phyloP scores from a whole-genome alignment of 64 coral and sea anemone genomes.

The Pocillopora damicornis region DNA sequence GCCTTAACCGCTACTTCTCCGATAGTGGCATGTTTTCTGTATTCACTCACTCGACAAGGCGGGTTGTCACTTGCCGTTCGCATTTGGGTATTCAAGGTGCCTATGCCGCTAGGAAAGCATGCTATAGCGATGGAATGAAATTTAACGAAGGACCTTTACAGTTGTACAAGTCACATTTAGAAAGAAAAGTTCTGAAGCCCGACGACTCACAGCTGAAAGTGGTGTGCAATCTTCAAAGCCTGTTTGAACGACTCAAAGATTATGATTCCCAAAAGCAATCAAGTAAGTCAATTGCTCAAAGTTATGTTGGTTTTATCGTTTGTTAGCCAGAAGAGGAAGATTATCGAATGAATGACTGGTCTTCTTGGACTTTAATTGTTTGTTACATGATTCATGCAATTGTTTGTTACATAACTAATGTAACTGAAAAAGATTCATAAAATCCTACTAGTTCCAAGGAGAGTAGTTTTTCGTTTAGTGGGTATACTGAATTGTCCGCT shows the following conservation, averaged over 20 bases:
- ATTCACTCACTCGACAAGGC: not conserved
- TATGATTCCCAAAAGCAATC: constrained; percentile 13
- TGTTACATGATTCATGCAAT: no score
- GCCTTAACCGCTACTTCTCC: no score
- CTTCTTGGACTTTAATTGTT: no score
- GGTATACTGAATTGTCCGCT: no score
- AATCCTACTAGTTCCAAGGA: no score
- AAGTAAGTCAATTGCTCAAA: not conserved
- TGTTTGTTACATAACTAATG: no score
- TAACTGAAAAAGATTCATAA: no score
- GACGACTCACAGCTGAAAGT: constrained; percentile 44
- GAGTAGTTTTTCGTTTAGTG: no score
- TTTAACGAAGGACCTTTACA: constrained; percentile 41
- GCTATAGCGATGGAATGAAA: not conserved
- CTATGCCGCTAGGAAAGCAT: not conserved
- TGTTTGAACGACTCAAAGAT: constrained; percentile 47
- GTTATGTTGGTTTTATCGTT: not conserved
- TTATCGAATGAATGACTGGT: not conserved
- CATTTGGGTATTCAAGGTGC: not conserved
- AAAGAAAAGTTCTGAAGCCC: constrained; percentile 38
- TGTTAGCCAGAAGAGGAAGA: not conserved
- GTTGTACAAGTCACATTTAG: constrained; percentile 49
- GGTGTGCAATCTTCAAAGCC: constrained; percentile 36
- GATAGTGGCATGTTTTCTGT: not conserved
- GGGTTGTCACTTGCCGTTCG: not conserved